Evolutionary conservation across 2,888 invertebrate genomes (phyloP).

Genomic region (Drosophila fulvimacula): DNA sequence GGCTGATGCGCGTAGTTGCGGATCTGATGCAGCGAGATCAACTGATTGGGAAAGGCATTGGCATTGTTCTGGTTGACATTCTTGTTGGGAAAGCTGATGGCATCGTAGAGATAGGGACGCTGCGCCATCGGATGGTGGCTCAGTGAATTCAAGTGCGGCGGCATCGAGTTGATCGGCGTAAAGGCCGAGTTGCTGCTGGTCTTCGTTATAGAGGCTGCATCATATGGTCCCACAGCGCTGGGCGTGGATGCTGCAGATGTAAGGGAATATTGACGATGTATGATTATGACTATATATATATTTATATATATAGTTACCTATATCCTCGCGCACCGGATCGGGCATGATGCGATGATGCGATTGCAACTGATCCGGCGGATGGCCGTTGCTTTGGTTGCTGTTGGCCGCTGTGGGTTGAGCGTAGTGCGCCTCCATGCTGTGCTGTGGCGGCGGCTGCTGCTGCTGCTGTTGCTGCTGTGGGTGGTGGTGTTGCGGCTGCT

Average conservation of each 20-base stretch:
- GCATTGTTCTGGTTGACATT: constrained; percentile 87
- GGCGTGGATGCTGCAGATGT: constrained; percentile 78
- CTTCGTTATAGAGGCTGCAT: constrained; percentile 85
- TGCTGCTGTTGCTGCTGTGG: constrained; percentile 83
- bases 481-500: constrained; percentile 86
- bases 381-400: constrained; percentile 86
- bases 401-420: constrained; percentile 87
- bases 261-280: neutral
- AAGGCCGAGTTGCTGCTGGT: constrained; percentile 94
- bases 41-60: constrained; percentile 94
- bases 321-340: constrained; percentile 85
- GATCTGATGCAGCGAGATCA: constrained; percentile 98
- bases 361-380: constrained; percentile 88
- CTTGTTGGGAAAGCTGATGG: constrained; percentile 94
- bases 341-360: constrained; percentile 87
- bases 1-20: constrained; percentile 98
- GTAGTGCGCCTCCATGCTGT: constrained; percentile 85
- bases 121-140: constrained; percentile 90
- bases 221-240: constrained; percentile 85
- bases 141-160: constrained; percentile 90
- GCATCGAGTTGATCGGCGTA: constrained; percentile 94
- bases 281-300: neutral
- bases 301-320: constrained; percentile 80
- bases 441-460: constrained; percentile 88
- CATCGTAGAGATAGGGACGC: constrained; percentile 96